phyloP scores from a whole-genome alignment of 2,113 vertebrate genomes.

The Spea bombifrons region DNA sequence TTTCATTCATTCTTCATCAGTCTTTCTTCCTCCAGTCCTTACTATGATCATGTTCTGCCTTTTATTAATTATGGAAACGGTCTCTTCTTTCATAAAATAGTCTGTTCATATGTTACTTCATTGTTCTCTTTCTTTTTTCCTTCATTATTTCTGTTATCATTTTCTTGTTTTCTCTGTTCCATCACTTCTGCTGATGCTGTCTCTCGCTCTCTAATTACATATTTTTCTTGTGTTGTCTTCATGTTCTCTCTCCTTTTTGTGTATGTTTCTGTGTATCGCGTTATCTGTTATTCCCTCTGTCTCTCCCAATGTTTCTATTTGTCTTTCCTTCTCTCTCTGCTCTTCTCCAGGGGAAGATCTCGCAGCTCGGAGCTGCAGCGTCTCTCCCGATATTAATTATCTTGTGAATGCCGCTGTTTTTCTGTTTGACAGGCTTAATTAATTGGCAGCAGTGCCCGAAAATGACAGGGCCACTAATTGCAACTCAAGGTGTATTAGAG shows the following conservation, averaged over 20 bases:
- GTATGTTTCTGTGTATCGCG: not conserved
- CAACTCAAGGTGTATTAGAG: conserved; percentile 78
- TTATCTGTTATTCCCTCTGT: conserved; percentile 38
- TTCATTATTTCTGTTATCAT: not conserved
- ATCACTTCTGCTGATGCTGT: not conserved
- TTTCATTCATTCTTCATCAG: not conserved
- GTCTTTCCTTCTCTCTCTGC: conserved; percentile 15
- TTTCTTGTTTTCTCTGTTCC: not conserved
- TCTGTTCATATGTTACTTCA: no score
- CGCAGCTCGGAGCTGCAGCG: conserved; percentile 57
- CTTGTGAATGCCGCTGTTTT: conserved; percentile 72
- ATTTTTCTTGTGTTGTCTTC: not conserved
- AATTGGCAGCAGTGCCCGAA: conserved; percentile 78
- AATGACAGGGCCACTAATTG: conserved; percentile 87
- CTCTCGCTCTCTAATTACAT: not conserved
- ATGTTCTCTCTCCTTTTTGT: conserved; percentile 6
- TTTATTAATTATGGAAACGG: no score
- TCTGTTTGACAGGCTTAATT: conserved; percentile 83
- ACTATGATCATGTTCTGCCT: no score
- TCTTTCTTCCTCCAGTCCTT: no score
- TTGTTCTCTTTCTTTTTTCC: not conserved
- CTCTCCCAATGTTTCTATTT: conserved; percentile 26
- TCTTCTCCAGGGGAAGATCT: conserved; percentile 59
- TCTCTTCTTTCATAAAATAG: no score
- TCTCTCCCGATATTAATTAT: conserved; percentile 82